Evolutionary conservation across 2,888 invertebrate genomes (phyloP), one percentile per base, ranked within the genome.

Genomic region (Gymnoscelis rufifasciata): DNA sequence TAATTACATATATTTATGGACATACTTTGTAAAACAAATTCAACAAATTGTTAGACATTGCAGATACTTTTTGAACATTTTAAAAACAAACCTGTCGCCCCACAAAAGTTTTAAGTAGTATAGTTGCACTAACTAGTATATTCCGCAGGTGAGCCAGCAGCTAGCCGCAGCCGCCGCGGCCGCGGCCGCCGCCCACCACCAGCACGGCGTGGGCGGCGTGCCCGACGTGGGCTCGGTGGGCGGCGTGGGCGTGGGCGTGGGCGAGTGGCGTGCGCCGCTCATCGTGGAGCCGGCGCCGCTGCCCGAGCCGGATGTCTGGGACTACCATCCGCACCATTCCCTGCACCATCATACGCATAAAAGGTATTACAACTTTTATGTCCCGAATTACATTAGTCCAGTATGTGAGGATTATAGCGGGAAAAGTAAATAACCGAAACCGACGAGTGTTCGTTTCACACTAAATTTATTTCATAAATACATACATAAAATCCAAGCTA

Each of bases 261-360:
- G 60, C 54, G 87, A 84, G 78, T 97, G 97, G 79, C 97, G 97
- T 24, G 97, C 97, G 41, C 97, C 97, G 38, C 96, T 97, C 89
- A 95, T 97, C 66, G 96, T 95, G 57, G 92, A 92, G 68, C 88
- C 84, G 1, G 80, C 81, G 60, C 84, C 83, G 55, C 74, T 88
- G 60, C 71, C 79, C 10, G 88, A 86, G 33, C 78, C 82, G 5
- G 84, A 87, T 60, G 80, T 76, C 11, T 84, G 84, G 79, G 86
- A 84, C 56, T 79, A 77, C 67, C 83, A 82, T 14, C 78, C 73
- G 39, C 81, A 80, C 42, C 82, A 78, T 3, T 64, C 71, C 19
- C 72, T 74, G 19, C 79, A 80, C 44, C 82, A 76, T 42, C 81
- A 82, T 51, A 64, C 82, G 58, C 83, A 80, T 42, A 86, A 87